Percentiles rank a stretch among this genome's conserved stretches.
Evolutionary conservation across 2,113 vertebrate species (phyloP).

Genomic region (Ivindomyrus marchei): DNA sequence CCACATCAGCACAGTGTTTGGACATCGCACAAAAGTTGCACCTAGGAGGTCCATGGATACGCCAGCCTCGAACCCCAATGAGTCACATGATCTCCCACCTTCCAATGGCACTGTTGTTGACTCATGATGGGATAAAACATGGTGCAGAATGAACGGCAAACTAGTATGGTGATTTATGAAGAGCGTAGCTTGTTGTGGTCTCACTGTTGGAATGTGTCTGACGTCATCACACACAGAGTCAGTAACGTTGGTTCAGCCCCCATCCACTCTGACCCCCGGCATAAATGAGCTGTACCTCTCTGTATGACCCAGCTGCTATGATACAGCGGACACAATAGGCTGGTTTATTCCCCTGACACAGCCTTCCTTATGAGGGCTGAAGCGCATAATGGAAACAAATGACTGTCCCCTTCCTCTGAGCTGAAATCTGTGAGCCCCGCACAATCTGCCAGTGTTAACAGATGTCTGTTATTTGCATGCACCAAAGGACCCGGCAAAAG

Average conservation of each 20-base stretch:
- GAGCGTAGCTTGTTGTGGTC: background rate
- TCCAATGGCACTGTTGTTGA: background rate
- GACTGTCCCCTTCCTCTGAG: constrained; percentile 8
- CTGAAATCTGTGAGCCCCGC: background rate
- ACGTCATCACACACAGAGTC: background rate
- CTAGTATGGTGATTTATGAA: background rate
- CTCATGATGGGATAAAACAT: background rate
- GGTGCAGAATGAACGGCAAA: background rate
- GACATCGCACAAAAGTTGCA: background rate
- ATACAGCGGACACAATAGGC: constrained; percentile 9
- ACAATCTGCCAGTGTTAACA: constrained; percentile 9
- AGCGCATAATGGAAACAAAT: constrained; percentile 20
- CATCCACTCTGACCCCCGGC: background rate
- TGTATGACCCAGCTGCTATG: background rate
- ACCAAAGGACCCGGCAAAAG: background rate
- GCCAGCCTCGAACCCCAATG: background rate
- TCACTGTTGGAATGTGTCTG: background rate
- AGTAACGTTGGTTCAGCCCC: background rate
- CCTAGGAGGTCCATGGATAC: background rate
- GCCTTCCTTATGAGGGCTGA: constrained; percentile 1
- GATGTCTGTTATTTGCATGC: constrained; percentile 9
- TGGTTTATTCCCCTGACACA: background rate
- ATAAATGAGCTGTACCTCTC: constrained; percentile 13
- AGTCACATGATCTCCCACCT: background rate
- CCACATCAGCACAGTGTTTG: background rate